Evolutionary conservation across 2,888 invertebrate species (phyloP), one percentile per base, ranked within the genome.

Genomic region (Monochamus alternatus): DNA sequence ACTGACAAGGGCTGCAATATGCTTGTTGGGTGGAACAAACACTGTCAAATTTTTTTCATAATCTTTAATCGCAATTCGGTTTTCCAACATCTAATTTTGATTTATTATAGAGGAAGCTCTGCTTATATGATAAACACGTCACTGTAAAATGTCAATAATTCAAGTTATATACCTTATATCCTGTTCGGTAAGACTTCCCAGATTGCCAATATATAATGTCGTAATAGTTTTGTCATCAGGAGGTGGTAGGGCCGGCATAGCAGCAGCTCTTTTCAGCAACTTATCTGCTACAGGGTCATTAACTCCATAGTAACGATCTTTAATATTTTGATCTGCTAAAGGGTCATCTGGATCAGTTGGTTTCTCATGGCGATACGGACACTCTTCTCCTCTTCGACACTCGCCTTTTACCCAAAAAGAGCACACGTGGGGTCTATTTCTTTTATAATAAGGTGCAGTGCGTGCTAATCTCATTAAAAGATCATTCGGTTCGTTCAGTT

Each of bases 321-420:
- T 96, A 80, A 98, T 98, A 87, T 98, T 98, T 88, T 98, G 98
- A 89, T 98, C 97, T 47, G 97, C 96, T 59, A 98, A 90, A 1
- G 98, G 98, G 90, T 98, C 98, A 90, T 98, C 98, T 22, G 98
- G 98, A 90, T 98, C 98, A 2, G 97, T 97, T 0, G 98, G 98
- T 87, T 97, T 97, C 87, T 98, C 98, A 85, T 98, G 98, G 55
- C 98, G 82, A 87, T 98, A 98, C 0, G 98, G 98, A 88, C 98
- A 98, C 87, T 98, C 98, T 88, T 98, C 98, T 22, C 98, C 98
- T 88, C 98, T 91, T 85, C 97, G 93, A 87, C 98, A 98, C 88
- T 98, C 98, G 2, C 98, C 98, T 90, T 98, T 98, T n/a, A 98
- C 98, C 96, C 97, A 98, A 89, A 98, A 98, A 0, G 97, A 97